Base-by-base conservation (phyloP, 1,140 invertebrate species). In the Onthophagus taurus region DNA sequence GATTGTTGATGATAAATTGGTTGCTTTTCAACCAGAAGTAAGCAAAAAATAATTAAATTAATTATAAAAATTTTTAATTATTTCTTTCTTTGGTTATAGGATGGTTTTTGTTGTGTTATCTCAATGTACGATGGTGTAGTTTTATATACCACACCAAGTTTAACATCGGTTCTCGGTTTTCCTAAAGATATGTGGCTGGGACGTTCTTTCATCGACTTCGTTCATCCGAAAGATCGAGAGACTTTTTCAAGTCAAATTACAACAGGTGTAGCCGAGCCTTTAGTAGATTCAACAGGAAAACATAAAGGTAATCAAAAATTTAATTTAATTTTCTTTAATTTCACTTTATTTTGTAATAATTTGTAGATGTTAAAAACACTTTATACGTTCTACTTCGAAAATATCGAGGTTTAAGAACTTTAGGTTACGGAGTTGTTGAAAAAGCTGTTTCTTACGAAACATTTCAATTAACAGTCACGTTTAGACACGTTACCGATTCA, bases 101-200 rank as follows among this genome's bases (percentile, higher is more conserved):
- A 81, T 45, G 77, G 78, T 47, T 88, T 89, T 65, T 80, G 77
- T 42, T 80, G 81, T 47, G 76, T 86, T 1, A 80, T 91, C 46
- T 89, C 85, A 2, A 81, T 90, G 77, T 72, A 78, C 23, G 81
- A 89, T 52, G 87, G 87, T 12, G 69, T 85, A 1, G 81, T 91
- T 0, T 67, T 89, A 43, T 83, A 82, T 52, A 81, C 82, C 18
- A 85, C 86, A 2, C 60, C 78, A 7, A 77, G 74, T 19, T 68
- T 89, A 20, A 77, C 76, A 0, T 66, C 75, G 3, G 69, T 79
- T n/a, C 65, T 91, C 16, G 85, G 85, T 11, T 90, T 81, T 58
- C 79, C 83, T 0, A 80, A 81, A 50, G 85, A 90, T 42, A 85
- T 85, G 72, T 86, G 85, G 81, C 66, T 85, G n/a, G 86, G 85